These are phyloP conservation scores for Karalla daura DNA, from an alignment of 2,797 vertebrate genomes.

Conservation along the genomic window DNA sequence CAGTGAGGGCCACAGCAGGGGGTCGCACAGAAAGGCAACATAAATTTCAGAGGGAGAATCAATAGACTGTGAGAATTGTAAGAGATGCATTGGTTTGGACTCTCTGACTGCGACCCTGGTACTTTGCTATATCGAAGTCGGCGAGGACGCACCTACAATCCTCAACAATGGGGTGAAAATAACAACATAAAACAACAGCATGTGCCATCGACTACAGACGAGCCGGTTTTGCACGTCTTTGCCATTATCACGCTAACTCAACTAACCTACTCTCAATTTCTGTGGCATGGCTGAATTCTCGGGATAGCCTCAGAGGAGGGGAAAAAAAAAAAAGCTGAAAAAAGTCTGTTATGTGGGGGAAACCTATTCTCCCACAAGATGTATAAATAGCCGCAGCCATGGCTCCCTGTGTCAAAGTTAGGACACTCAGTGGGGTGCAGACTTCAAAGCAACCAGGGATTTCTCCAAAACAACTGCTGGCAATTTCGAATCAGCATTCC, in stretches of 20 bases:
- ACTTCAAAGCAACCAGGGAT: slow-evolving; percentile 90
- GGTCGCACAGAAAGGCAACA: slow-evolving; percentile 82
- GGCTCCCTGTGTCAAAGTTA: slow-evolving; percentile 88
- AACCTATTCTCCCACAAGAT: slow-evolving; percentile 83
- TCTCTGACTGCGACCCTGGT: slow-evolving; percentile 69
- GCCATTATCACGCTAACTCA: slow-evolving; percentile 32
- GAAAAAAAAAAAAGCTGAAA: not conserved
- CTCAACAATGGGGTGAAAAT: slow-evolving; percentile 36
- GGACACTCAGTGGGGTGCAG: slow-evolving; percentile 87
- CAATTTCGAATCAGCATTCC: slow-evolving; percentile 86
- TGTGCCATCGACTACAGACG: slow-evolving; percentile 14
- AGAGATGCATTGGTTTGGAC: slow-evolving; percentile 79
- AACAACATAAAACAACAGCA: slow-evolving; percentile 49
- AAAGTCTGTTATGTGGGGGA: slow-evolving; percentile 62
- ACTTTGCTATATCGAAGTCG: slow-evolving; percentile 57
- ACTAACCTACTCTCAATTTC: slow-evolving; percentile 6
- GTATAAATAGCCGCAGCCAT: slow-evolving; percentile 84
- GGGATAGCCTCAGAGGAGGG: slow-evolving; percentile 46
- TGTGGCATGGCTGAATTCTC: slow-evolving; percentile 25
- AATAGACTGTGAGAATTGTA: slow-evolving; percentile 82
- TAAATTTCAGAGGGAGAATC: slow-evolving; percentile 88
- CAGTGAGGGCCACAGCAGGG: slow-evolving; percentile 84
- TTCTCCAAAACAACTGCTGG: slow-evolving; percentile 87
- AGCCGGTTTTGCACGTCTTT: slow-evolving; percentile 18
- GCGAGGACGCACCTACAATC: slow-evolving; percentile 25